A percentile compares a stretch with the other conserved stretches of the same genome.
These are phyloP conservation scores for Tyrannus savana DNA, from an alignment of 2,113 vertebrate genomes.

Conservation along the genomic window DNA sequence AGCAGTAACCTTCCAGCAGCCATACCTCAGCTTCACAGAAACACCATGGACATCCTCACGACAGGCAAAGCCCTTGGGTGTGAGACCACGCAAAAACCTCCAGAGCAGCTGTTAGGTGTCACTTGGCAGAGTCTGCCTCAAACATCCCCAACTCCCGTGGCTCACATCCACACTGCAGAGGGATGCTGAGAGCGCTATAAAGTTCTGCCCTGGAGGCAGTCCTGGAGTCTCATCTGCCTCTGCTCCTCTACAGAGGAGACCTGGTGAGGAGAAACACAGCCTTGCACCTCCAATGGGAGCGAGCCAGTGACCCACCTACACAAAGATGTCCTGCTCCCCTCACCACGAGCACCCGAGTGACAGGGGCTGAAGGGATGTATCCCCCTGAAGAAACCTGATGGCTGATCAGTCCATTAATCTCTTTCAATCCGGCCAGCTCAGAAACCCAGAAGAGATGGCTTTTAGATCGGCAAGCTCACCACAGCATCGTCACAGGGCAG, in stretches of 20 bases:
- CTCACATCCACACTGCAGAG: slow-evolving; percentile 13
- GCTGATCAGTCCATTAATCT: slow-evolving; percentile 11
- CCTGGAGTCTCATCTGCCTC: slow-evolving; percentile 53
- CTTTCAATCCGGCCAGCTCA: background rate
- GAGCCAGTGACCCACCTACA: background rate
- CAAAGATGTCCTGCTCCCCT: background rate
- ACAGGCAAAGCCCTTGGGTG: slow-evolving; percentile 18
- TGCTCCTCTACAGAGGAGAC: background rate
- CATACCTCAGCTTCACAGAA: slow-evolving; percentile 90
- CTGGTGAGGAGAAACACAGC: background rate
- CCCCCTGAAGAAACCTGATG: background rate
- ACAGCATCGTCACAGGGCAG: background rate
- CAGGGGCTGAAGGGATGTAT: background rate
- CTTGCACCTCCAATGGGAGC: background rate
- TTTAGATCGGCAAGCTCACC: background rate
- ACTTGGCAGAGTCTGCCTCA: background rate
- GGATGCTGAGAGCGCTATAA: slow-evolving; percentile 39
- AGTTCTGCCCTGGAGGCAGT: slow-evolving; percentile 64
- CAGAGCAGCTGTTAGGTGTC: slow-evolving; percentile 9
- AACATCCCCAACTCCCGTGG: slow-evolving; percentile 24
- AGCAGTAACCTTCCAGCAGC: slow-evolving; percentile 98
- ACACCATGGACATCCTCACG: slow-evolving; percentile 79
- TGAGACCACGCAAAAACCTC: background rate
- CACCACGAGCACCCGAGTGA: rapidly evolving
- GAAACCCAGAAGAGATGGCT: background rate